Percentiles rank a stretch among this genome's conserved stretches.
phyloP scores from a whole-genome alignment of 2,797 vertebrate species.

The Gymnodraco acuticeps region DNA sequence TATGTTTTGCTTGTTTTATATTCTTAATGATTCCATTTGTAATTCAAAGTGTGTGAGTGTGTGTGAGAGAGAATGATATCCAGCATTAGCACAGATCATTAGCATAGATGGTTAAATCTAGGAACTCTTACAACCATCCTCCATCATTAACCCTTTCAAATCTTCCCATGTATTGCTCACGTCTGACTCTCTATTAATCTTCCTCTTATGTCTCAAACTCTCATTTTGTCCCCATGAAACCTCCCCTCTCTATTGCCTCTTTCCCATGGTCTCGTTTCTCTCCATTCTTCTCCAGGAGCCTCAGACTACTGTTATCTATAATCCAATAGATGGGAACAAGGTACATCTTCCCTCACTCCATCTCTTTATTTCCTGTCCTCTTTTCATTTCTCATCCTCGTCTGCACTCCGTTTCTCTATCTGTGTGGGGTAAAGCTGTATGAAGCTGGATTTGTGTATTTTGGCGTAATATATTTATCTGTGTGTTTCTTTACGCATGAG shows the following conservation, averaged over 20 bases:
- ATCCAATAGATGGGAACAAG: conserved; percentile 95
- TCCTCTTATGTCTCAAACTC: conserved; percentile 13
- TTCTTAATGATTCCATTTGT: neutral
- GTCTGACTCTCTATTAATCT: conserved; percentile 7
- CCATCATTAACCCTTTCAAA: conserved; percentile 28
- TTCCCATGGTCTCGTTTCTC: conserved; percentile 30
- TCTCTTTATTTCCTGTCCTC: conserved; percentile 20
- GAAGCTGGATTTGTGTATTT: conserved; percentile 29
- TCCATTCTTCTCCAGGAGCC: conserved; percentile 85
- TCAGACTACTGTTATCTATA: conserved; percentile 98
- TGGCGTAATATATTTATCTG: neutral
- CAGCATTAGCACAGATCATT: neutral
- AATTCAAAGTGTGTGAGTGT: neutral
- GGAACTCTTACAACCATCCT: conserved; percentile 2
- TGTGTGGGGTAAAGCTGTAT: conserved; percentile 40
- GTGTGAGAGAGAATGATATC: neutral
- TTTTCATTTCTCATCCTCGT: conserved; percentile 11
- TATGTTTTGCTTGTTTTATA: neutral
- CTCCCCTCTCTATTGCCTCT: conserved; percentile 29
- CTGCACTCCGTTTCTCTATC: conserved; percentile 7
- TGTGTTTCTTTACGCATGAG: conserved; percentile 51
- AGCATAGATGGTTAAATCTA: neutral
- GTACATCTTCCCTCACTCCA: conserved; percentile 81
- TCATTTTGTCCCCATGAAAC: conserved; percentile 16
- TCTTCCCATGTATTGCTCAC: conserved; percentile 11